A percentile compares a stretch with the other conserved stretches of the same genome.
Conservation (phyloP, 2,888 invertebrate genomes). For the Sinhomidia bicolor region DNA sequence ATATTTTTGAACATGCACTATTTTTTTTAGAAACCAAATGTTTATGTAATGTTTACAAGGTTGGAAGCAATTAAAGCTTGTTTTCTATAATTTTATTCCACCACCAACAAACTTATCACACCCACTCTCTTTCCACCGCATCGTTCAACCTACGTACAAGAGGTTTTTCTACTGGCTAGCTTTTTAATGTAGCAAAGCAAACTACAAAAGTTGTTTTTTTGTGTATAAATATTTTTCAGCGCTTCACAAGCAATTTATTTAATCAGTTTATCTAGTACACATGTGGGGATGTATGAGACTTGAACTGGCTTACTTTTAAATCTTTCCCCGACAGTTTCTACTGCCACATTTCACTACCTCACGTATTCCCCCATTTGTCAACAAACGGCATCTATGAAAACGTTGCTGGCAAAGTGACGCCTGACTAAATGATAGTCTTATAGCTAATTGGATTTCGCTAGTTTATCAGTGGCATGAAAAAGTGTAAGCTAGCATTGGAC, state of each 20-base stretch:
- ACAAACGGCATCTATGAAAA: neutral
- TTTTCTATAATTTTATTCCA: too few species aligned
- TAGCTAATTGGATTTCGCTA: conserved; percentile 9
- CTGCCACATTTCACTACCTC: neutral
- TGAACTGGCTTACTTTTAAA: neutral
- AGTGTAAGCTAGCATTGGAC: neutral
- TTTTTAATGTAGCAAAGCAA: too few species aligned
- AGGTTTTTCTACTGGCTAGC: too few species aligned
- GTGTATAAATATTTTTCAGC: neutral
- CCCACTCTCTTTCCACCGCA: too few species aligned
- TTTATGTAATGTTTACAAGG: too few species aligned
- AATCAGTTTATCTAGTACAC: conserved; percentile 9
- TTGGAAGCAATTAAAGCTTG: too few species aligned
- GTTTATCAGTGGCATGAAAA: conserved; percentile 1
- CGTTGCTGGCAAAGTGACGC: neutral
- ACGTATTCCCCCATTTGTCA: neutral
- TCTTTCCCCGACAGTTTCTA: neutral
- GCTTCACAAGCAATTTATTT: neutral
- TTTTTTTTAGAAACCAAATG: too few species aligned
- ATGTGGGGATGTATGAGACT: neutral
- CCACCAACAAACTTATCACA: too few species aligned
- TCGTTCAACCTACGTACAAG: too few species aligned
- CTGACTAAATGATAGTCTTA: neutral
- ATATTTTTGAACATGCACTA: too few species aligned
- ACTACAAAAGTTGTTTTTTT: too few species aligned